These are phyloP conservation scores for Lepisosteus osseus DNA, from an alignment of 2,113 vertebrate species.

Conservation along the genomic window DNA sequence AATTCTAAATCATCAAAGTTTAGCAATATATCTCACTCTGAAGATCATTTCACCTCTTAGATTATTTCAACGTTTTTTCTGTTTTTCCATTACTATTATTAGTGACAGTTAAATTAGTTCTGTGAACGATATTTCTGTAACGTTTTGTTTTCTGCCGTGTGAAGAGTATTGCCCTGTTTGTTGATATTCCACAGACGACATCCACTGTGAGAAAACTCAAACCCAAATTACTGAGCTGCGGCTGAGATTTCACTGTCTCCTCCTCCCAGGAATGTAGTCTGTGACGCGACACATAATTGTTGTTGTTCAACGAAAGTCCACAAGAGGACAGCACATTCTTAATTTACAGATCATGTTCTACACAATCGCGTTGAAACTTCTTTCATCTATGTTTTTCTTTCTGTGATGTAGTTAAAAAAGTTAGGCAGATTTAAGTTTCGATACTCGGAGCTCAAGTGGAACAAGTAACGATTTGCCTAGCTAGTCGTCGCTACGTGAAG, in stretches of 20 bases:
- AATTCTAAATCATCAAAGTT: too few relatives aligned
- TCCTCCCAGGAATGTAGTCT: conserved; percentile 50
- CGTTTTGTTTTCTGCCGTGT: conserved; percentile 17
- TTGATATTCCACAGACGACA: conserved; percentile 39
- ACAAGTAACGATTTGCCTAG: too few relatives aligned
- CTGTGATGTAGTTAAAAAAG: not conserved
- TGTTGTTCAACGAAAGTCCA: conserved; percentile 35
- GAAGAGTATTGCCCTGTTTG: conserved; percentile 13
- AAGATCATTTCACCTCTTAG: not conserved
- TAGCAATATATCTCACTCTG: not conserved
- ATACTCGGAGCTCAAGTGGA: too few relatives aligned
- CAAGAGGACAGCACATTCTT: conserved; percentile 31
- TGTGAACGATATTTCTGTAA: not conserved
- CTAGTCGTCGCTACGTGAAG: too few relatives aligned
- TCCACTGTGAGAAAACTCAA: conserved; percentile 42
- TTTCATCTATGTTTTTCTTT: too few relatives aligned
- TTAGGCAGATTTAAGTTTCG: too few relatives aligned
- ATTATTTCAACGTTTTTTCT: not conserved
- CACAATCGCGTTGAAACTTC: not conserved
- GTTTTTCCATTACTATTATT: not conserved
- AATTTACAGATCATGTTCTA: not conserved
- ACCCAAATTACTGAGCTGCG: conserved; percentile 36
- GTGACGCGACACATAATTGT: conserved; percentile 32
- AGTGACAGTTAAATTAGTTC: not conserved
- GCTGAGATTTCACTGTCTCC: conserved; percentile 45